Percentiles rank a stretch among this genome's conserved stretches.
These are phyloP conservation scores for Chloroceryle amazona DNA, from an alignment of 2,797 vertebrate genomes.

Conservation along the genomic window DNA sequence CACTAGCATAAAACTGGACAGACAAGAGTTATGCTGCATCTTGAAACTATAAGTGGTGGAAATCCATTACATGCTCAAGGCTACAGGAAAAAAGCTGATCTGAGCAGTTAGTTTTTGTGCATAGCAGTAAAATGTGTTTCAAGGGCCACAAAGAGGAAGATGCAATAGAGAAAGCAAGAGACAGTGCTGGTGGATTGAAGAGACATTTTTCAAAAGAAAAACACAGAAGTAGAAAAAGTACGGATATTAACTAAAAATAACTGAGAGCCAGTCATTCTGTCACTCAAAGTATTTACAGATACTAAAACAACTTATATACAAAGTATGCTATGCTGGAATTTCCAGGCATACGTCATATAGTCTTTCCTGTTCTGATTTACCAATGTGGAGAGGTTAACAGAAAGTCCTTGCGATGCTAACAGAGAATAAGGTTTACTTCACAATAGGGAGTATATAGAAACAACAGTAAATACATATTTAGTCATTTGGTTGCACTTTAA, in stretches of 20 bases:
- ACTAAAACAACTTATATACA: background rate
- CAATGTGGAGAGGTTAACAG: background rate
- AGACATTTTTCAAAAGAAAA: background rate
- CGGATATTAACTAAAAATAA: background rate
- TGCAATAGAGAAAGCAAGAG: background rate
- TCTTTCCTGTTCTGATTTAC: constrained; percentile 8
- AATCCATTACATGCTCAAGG: background rate
- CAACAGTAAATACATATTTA: background rate
- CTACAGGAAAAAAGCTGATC: background rate
- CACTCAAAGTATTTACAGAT: background rate
- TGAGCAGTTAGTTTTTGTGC: background rate
- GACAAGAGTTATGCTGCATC: background rate
- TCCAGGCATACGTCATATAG: background rate
- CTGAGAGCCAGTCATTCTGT: background rate
- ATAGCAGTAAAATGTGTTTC: background rate
- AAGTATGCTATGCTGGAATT: background rate
- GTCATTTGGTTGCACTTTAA: background rate
- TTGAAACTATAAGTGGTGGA: background rate
- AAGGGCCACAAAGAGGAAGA: background rate
- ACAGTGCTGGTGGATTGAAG: background rate
- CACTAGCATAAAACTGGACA: background rate
- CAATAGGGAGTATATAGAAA: background rate
- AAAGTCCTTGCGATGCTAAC: background rate
- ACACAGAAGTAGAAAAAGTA: background rate
- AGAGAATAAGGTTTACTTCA: constrained; percentile 22